phyloP scores from a whole-genome alignment of 2,797 vertebrate genomes.

The Anabacerthia variegaticeps region DNA sequence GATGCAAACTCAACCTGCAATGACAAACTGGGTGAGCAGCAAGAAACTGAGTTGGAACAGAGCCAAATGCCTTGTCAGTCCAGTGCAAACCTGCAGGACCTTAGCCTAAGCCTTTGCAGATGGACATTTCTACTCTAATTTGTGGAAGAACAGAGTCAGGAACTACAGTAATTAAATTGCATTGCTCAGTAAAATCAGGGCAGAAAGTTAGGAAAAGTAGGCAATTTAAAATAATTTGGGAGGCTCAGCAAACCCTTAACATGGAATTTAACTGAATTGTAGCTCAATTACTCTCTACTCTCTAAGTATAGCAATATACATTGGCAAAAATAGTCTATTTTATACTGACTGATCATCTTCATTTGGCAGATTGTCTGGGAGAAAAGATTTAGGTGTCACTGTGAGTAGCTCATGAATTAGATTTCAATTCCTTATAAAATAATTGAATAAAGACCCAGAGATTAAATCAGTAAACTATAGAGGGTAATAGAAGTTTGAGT shows the following conservation, averaged over 20 bases:
- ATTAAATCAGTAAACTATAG: constrained; percentile 64
- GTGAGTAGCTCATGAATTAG: constrained; percentile 31
- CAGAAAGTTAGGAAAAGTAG: background rate
- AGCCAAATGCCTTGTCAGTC: background rate
- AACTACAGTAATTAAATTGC: background rate
- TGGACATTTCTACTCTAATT: background rate
- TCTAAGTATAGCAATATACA: background rate
- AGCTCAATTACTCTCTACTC: background rate
- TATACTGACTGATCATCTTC: background rate
- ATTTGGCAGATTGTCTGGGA: constrained; percentile 2
- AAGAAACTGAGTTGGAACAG: background rate
- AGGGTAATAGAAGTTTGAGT: constrained; percentile 57
- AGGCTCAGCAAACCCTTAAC: background rate
- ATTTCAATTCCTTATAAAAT: constrained; percentile 52
- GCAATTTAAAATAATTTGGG: background rate
- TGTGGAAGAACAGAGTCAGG: background rate
- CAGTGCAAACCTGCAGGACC: background rate
- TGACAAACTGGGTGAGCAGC: background rate
- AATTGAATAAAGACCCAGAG: constrained; percentile 43
- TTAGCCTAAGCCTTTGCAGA: background rate
- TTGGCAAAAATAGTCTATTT: background rate
- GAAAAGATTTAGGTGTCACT: constrained; percentile 31
- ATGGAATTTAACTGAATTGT: background rate
- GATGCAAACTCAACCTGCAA: background rate
- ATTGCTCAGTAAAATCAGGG: background rate